Evolutionary conservation across 2,797 vertebrate species (phyloP).

Genomic region (Cirrhinus molitorella): DNA sequence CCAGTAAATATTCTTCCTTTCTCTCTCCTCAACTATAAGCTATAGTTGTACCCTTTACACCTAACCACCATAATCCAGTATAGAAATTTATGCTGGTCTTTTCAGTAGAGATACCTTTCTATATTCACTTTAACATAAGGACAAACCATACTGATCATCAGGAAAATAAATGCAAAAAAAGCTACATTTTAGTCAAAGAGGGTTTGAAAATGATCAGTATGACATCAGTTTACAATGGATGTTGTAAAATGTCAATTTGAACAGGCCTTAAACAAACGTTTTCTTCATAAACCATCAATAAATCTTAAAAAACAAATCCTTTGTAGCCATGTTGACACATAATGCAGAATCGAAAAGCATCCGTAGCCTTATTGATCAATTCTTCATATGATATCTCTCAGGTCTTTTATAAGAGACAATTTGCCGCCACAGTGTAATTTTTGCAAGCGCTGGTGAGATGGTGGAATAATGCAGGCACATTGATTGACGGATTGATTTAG

Average conservation of each 20-base stretch:
- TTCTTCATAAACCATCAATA: conserved; percentile 1
- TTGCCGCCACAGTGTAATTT: conserved; percentile 37
- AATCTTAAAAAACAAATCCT: background rate
- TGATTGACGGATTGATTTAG: conserved; percentile 45
- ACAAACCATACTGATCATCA: background rate
- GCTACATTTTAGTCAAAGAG: background rate
- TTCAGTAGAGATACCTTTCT: background rate
- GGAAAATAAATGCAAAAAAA: background rate
- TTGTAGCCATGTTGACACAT: background rate
- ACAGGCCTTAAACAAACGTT: background rate
- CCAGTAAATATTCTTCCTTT: background rate
- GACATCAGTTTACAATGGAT: background rate
- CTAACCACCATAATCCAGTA: background rate
- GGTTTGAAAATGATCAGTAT: background rate
- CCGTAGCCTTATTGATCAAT: conserved; percentile 12
- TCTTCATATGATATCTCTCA: conserved; percentile 20
- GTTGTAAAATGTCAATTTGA: background rate
- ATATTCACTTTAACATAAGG: background rate
- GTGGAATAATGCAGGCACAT: background rate
- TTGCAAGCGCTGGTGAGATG: conserved; percentile 24
- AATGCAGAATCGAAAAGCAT: conserved; percentile 16
- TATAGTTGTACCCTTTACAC: background rate
- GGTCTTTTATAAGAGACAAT: conserved; percentile 30
- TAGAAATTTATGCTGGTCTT: background rate
- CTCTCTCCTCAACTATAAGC: background rate